Evolutionary conservation across 2,113 vertebrate genomes (phyloP).

Genomic region (Ursus arctos): DNA sequence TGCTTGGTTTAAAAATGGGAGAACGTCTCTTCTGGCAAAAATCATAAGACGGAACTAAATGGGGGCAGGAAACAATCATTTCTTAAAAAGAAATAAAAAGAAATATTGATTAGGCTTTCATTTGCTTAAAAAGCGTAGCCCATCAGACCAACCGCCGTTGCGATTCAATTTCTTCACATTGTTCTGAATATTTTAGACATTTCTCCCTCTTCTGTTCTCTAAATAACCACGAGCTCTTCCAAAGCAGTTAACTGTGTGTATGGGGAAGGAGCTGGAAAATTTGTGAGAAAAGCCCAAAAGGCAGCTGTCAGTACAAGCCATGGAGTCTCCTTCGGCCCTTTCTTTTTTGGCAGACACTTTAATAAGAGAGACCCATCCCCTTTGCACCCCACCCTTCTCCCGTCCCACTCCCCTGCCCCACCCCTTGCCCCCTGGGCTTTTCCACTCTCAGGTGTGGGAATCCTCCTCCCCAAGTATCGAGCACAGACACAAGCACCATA

Average conservation of each 20-base stretch:
- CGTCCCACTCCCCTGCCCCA: fast-evolving
- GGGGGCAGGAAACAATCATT: background rate
- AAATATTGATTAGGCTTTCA: background rate
- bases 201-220: background rate
- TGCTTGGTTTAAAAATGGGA: background rate
- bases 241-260: background rate
- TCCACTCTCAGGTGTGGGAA: background rate
- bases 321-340: background rate
- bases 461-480: background rate
- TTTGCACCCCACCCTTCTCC: background rate
- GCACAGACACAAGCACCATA: background rate
- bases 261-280: background rate
- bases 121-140: background rate
- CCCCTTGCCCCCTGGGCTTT: fast-evolving
- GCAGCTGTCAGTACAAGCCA: background rate
- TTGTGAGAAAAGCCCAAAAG: background rate
- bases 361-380: background rate
- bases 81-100: constrained; percentile 11
- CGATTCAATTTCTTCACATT: background rate
- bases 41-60: background rate
- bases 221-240: background rate
- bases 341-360: background rate
- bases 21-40: background rate
- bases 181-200: background rate
- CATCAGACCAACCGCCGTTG: background rate